Evolutionary conservation across 2,888 invertebrate genomes (phyloP).

Genomic region (Pelosia muscerda): DNA sequence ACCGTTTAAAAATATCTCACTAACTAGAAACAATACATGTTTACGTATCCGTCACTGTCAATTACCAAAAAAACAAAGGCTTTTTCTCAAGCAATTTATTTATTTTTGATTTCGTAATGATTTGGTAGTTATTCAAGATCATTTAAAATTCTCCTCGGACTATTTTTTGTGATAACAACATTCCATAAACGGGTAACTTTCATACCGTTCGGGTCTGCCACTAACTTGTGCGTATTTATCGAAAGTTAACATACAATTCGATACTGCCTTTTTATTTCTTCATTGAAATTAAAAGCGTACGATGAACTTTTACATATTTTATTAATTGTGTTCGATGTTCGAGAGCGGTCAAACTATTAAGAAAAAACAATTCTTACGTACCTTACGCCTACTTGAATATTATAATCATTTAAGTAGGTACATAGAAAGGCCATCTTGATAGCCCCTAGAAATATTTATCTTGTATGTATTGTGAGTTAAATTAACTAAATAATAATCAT

Average conservation of each 20-base stretch:
- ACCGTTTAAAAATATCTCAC: conserved; percentile 16
- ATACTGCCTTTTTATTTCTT: conserved; percentile 16
- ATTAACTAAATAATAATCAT: neutral
- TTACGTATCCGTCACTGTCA: conserved; percentile 25
- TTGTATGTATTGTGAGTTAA: neutral
- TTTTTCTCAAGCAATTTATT: conserved; percentile 24
- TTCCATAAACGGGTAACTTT: conserved; percentile 64
- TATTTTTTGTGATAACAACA: conserved; percentile 54
- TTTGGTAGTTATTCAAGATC: conserved; percentile 30
- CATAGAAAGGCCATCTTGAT: neutral
- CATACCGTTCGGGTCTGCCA: conserved; percentile 36
- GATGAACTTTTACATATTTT: conserved; percentile 12
- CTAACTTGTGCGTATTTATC: conserved; percentile 30
- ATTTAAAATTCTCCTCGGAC: conserved; percentile 44
- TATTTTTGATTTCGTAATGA: conserved; percentile 24
- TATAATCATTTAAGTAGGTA: neutral
- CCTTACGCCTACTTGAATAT: no score
- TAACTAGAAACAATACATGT: conserved; percentile 21
- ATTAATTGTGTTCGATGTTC: neutral
- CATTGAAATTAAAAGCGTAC: conserved; percentile 23
- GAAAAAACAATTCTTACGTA: no score
- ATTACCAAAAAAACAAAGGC: conserved; percentile 24
- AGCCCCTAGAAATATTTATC: no score
- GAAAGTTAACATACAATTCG: conserved; percentile 35
- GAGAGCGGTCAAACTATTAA: no score